Conservation (phyloP, 2,113 vertebrate genomes). For the Panthera tigris region DNA sequence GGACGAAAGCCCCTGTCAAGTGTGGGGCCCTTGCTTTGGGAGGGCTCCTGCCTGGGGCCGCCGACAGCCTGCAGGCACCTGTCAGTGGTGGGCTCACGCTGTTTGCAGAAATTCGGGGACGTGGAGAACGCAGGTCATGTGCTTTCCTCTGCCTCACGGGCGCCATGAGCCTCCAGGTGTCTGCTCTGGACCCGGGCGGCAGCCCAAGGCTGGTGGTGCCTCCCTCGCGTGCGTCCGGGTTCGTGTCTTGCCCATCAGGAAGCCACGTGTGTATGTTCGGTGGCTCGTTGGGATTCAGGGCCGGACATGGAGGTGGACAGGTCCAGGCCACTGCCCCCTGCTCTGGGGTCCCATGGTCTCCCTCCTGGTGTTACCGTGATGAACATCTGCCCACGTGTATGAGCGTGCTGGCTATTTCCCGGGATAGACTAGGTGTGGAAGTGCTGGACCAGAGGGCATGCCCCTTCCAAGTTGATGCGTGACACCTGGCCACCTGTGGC, state of each 20-base stretch:
- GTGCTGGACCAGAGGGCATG: not conserved
- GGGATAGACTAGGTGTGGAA: not conserved
- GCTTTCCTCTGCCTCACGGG: not conserved
- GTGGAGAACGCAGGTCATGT: no score
- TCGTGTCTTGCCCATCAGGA: not conserved
- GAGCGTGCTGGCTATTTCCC: not conserved
- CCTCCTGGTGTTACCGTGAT: not conserved
- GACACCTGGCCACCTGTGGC: not conserved
- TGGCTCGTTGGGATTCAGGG: not conserved
- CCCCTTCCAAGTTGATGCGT: not conserved
- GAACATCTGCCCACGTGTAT: no score
- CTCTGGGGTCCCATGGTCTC: not conserved
- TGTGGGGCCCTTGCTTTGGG: not conserved
- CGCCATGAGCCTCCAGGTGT: rapidly evolving
- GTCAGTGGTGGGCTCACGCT: not conserved
- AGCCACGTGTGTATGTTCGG: not conserved
- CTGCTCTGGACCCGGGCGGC: not conserved
- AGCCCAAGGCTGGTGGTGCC: not conserved
- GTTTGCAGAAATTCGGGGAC: not conserved
- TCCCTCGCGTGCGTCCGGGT: rapidly evolving
- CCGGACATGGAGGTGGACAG: not conserved
- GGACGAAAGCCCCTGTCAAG: not conserved
- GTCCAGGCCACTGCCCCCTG: not conserved
- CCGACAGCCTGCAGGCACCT: no score
- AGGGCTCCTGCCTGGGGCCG: no score